Percentiles rank a stretch among this genome's conserved stretches.
Conservation (phyloP, 1,140 invertebrate genomes). For the Phenacoccus solenopsis region DNA sequence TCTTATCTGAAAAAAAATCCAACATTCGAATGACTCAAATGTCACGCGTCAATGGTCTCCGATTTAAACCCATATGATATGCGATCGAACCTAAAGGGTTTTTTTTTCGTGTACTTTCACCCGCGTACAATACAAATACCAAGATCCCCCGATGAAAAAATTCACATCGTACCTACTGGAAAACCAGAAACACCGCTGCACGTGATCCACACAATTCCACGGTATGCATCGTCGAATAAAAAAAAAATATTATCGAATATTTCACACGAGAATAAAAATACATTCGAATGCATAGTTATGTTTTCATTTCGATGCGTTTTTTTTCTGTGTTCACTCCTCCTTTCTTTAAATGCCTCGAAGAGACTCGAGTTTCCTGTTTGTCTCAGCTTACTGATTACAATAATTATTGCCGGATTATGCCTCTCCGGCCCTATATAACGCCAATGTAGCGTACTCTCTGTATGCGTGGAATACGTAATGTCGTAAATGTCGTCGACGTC, state of each 20-base stretch:
- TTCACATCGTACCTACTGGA: no score
- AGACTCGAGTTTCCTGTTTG: background rate
- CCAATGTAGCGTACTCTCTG: background rate
- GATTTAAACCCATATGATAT: no score
- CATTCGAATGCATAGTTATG: background rate
- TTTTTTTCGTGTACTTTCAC: no score
- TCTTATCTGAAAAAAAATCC: no score
- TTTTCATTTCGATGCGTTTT: no score
- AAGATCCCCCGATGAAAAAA: no score
- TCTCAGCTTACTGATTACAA: background rate
- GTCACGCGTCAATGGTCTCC: no score
- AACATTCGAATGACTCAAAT: no score
- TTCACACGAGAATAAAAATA: background rate
- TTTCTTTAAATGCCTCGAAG: background rate
- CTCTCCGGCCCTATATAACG: no score
- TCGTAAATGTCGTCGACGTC: background rate
- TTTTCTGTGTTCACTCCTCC: no score
- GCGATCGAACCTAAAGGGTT: no score
- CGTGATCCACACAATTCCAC: background rate
- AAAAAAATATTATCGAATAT: conserved; percentile 3
- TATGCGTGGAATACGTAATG: background rate
- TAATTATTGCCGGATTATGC: background rate
- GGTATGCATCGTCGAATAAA: background rate
- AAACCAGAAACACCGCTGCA: background rate
- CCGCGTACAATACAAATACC: no score